Evolutionary conservation across 2,797 vertebrate genomes (phyloP), one percentile per base, ranked within the genome.

Genomic region (Neostethus bicornis): DNA sequence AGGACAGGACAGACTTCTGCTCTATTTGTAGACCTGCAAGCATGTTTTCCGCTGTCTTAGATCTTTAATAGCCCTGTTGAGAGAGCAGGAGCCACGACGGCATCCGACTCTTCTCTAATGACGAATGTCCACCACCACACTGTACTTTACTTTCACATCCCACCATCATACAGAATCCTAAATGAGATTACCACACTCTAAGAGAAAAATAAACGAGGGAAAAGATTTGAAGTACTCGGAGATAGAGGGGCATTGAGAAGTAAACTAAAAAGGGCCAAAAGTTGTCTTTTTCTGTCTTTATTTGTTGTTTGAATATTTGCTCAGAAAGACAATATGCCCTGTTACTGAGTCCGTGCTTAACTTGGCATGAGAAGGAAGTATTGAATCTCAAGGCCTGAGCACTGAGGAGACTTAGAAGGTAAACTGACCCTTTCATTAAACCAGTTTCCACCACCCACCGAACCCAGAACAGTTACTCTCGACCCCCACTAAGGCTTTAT

Each of bases 401-500:
- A 34, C 45, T 0, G 31, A 63, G 41, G 47, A 63, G 38, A 39
- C 19, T 29, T 14, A 7, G 72, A 57, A 67, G 71, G 17, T 44
- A 43, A 68, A 67, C 35, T 54, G 70, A 75, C 56, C 64, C 53
- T 44, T 64, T 63, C 53, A 75, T 84, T 46, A 76, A 74, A 72
- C 47, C 42, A 25, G 79, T 73, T 35, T 59, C 49, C 61, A 52
- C 77, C 76, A 60, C 77, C 78, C 80, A 77, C 80, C 66, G 78
- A 77, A 81, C 73, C 44, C 48, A 66, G 85, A 86, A 83, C 70
- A 70, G 71, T 81, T 86, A 81, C 72, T 75, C 64, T 42, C 66
- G 75, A 77, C 74, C 70, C 79, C 79, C 54, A 44, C 70, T 19
- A 60, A 46, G 63, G 45, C 57, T 58, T 64, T 51, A 57, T 42